Evolutionary conservation across 2,888 invertebrate genomes (phyloP).

Genomic region (Branchellion lobata): DNA sequence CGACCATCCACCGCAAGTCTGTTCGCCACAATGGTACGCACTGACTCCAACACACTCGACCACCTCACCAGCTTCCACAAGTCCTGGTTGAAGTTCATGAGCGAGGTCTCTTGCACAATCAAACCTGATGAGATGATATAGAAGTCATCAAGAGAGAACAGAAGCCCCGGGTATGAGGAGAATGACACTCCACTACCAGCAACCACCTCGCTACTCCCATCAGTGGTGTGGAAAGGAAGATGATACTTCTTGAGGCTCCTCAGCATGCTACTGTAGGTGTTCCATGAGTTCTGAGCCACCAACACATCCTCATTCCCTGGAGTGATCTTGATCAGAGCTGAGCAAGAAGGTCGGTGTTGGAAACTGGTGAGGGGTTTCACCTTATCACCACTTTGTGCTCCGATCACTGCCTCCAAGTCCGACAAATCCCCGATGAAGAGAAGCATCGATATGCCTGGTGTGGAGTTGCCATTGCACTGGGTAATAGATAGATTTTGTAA

Average conservation of each 20-base stretch:
- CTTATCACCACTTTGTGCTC: not conserved
- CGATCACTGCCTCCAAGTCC: slow-evolving; percentile 67
- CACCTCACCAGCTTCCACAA: slow-evolving; percentile 72
- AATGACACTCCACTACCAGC: slow-evolving; percentile 74
- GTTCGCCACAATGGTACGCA: slow-evolving; percentile 79
- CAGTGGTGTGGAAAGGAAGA: slow-evolving; percentile 68
- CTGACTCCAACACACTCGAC: slow-evolving; percentile 61
- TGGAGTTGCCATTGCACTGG: not conserved
- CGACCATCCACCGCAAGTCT: slow-evolving; percentile 73
- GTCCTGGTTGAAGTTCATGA: slow-evolving; percentile 73
- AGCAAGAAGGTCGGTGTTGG: slow-evolving; percentile 66
- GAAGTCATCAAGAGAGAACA: slow-evolving; percentile 81
- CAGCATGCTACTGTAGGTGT: slow-evolving; percentile 78
- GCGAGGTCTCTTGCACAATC: slow-evolving; percentile 74
- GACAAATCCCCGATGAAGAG: slow-evolving; percentile 76
- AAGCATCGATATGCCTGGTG: slow-evolving; percentile 65
- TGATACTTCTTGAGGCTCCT: slow-evolving; percentile 81
- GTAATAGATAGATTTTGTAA: not conserved
- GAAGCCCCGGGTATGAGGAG: slow-evolving; percentile 77
- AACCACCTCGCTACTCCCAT: slow-evolving; percentile 61
- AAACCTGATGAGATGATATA: slow-evolving; percentile 71
- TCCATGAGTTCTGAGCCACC: slow-evolving; percentile 79
- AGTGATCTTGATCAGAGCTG: slow-evolving; percentile 70
- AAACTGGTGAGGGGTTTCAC: slow-evolving; percentile 44
- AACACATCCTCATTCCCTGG: slow-evolving; percentile 68